These are phyloP conservation scores for Ephialtes manifestator DNA, from an alignment of 2,888 invertebrate species.

Conservation along the genomic window DNA sequence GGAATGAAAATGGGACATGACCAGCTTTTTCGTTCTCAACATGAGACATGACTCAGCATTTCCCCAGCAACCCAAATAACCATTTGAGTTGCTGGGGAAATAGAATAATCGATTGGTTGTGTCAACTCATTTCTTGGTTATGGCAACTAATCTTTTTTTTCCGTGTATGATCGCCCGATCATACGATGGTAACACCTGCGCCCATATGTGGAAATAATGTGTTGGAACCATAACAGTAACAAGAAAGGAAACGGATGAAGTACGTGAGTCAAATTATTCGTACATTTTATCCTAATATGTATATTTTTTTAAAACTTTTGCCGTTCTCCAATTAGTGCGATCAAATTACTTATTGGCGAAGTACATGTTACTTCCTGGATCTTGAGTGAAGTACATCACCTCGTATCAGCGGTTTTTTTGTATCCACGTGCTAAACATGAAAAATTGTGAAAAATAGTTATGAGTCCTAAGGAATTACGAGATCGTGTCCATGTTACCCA, in stretches of 20 bases:
- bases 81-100: too few species aligned
- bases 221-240: conserved; percentile 21
- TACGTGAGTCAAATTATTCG: background rate
- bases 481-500: background rate
- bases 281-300: background rate
- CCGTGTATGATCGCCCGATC: conserved; percentile 9
- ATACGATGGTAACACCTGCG: conserved; percentile 30
- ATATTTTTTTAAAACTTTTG: background rate
- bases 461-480: background rate
- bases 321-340: background rate
- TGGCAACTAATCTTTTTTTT: too few species aligned
- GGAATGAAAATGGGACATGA: background rate
- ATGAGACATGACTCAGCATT: too few species aligned
- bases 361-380: background rate
- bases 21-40: too few species aligned
- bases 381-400: background rate
- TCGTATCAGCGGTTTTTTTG: background rate
- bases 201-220: conserved; percentile 58
- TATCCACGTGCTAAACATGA: background rate
- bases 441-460: too few species aligned
- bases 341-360: background rate
- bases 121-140: too few species aligned
- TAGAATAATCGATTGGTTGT: too few species aligned
- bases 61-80: too few species aligned
- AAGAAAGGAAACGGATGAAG: conserved; percentile 1